A percentile compares a stretch with the other conserved stretches of the same genome.
These are phyloP conservation scores for Phoxinus dragarum DNA, from an alignment of 2,797 vertebrate species.

Conservation along the genomic window DNA sequence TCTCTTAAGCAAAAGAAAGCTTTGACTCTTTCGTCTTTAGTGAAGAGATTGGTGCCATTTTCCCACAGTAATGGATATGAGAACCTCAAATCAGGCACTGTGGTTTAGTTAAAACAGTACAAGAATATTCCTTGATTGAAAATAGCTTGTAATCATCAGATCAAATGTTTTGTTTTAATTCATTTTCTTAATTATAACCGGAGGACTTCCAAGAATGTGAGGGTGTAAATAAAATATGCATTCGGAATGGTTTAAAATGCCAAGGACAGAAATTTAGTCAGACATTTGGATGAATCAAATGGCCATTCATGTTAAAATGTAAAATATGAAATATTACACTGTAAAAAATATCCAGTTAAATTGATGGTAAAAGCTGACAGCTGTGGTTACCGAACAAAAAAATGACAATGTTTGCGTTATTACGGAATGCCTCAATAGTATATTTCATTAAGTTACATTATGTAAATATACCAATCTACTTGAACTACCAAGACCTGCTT, in stretches of 20 bases:
- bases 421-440: background rate
- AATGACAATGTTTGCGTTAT: background rate
- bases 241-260: background rate
- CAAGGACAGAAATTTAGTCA: background rate
- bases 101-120: conserved; percentile 18
- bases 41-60: conserved; percentile 25
- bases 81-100: conserved; percentile 20
- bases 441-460: background rate
- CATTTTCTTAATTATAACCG: background rate
- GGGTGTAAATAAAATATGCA: background rate
- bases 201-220: conserved; percentile 13
- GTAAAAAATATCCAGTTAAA: background rate
- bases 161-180: conserved; percentile 33
- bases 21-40: conserved; percentile 9
- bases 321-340: background rate
- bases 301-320: background rate
- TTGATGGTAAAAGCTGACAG: background rate
- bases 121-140: conserved; percentile 34
- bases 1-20: conserved; percentile 39
- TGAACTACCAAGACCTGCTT: background rate
- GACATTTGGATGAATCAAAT: background rate
- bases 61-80: conserved; percentile 42
- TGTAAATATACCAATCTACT: background rate
- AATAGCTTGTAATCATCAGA: conserved; percentile 46
- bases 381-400: background rate